A percentile compares a stretch with the other conserved stretches of the same genome.
These are phyloP conservation scores for Lepidotrigona ventralis DNA, from an alignment of 1,140 invertebrate genomes.

Conservation along the genomic window DNA sequence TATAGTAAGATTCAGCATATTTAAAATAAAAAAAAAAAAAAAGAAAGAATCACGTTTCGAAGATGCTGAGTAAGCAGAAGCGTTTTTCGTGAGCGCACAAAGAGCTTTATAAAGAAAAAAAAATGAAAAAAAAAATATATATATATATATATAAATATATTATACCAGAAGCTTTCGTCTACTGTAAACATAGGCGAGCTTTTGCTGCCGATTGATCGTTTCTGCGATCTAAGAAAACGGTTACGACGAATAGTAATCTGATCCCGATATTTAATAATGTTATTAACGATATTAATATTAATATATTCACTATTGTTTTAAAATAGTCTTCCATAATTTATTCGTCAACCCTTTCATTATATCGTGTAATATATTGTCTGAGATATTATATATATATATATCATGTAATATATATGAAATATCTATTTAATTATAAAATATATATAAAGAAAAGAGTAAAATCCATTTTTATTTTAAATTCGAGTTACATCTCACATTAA, in stretches of 20 bases:
- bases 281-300: slow-evolving; percentile 68
- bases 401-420: slow-evolving; percentile 23
- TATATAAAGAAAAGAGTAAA: background rate
- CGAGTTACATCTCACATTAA: background rate
- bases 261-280: slow-evolving; percentile 65
- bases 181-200: background rate
- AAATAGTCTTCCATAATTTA: slow-evolving; percentile 46
- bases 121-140: background rate
- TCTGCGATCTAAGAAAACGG: slow-evolving; percentile 34
- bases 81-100: slow-evolving; percentile 34
- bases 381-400: background rate
- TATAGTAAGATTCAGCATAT: slow-evolving; percentile 46
- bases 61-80: background rate
- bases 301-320: slow-evolving; percentile 68
- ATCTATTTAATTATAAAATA: slow-evolving; percentile 29
- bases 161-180: background rate
- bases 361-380: slow-evolving; percentile 29
- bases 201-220: slow-evolving; percentile 8
- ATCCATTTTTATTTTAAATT: background rate
- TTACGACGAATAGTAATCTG: slow-evolving; percentile 63
- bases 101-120: slow-evolving; percentile 35
- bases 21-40: slow-evolving; percentile 2
- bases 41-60: background rate
- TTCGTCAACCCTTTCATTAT: slow-evolving; percentile 28
- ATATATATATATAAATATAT: background rate